A percentile compares a stretch with the other conserved stretches of the same genome.
Conservation (phyloP, 2,113 vertebrate genomes). For the Scartelaos histophorus region DNA sequence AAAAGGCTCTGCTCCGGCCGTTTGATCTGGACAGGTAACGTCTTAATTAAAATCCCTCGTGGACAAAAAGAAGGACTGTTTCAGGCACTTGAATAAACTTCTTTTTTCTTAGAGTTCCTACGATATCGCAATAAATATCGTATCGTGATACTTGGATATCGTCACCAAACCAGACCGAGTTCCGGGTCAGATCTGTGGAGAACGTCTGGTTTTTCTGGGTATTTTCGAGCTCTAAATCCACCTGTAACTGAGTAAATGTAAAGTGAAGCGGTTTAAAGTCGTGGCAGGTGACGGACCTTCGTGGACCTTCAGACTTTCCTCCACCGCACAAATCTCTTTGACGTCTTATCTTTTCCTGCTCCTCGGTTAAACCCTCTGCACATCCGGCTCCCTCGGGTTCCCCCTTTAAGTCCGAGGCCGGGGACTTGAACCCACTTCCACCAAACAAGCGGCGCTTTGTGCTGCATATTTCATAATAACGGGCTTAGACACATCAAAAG, state of each 20-base stretch:
- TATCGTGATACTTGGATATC: too few relatives aligned
- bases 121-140: too few relatives aligned
- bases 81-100: too few relatives aligned
- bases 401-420: background rate
- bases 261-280: too few relatives aligned
- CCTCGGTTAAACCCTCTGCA: background rate
- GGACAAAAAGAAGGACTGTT: constrained; percentile 45
- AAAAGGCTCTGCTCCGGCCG: constrained; percentile 62
- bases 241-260: too few relatives aligned
- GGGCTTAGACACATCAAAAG: constrained; percentile 70
- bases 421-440: constrained; percentile 53
- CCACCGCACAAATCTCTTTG: background rate
- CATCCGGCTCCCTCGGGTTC: background rate
- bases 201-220: too few relatives aligned
- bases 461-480: constrained; percentile 63
- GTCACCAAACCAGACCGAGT: too few relatives aligned
- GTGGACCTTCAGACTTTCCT: background rate
- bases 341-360: background rate
- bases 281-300: too few relatives aligned
- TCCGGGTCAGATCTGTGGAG: too few relatives aligned
- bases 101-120: too few relatives aligned
- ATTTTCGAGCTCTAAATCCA: too few relatives aligned
- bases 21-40: constrained; percentile 70
- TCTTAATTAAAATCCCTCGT: constrained; percentile 63
- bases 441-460: constrained; percentile 68